phyloP scores from a whole-genome alignment of 2,113 vertebrate species.

The Haemorhous mexicanus region DNA sequence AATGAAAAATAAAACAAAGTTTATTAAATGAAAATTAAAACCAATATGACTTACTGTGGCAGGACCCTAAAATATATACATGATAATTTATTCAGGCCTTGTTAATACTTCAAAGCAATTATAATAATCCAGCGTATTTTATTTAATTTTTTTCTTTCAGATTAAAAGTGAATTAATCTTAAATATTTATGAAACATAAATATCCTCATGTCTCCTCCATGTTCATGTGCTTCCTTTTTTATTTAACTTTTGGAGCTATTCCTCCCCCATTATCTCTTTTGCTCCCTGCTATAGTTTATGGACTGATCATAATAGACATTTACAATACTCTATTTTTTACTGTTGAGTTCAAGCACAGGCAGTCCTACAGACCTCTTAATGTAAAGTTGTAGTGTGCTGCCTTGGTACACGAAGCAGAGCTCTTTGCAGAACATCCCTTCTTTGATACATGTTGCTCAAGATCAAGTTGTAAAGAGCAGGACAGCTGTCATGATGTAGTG shows the following conservation, averaged over 20 bases:
- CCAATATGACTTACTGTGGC: not conserved
- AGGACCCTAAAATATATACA: slow-evolving; percentile 7
- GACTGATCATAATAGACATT: not conserved
- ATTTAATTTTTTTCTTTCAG: slow-evolving; percentile 7
- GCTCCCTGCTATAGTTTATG: not conserved
- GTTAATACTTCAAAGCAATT: slow-evolving; percentile 31
- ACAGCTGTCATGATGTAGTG: not conserved
- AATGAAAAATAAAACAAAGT: not conserved
- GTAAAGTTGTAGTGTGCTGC: not conserved
- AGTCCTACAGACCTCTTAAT: not conserved
- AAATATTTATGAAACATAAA: slow-evolving; percentile 47
- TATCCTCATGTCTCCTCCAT: not conserved
- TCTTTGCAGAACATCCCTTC: not conserved
- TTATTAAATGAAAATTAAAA: slow-evolving; percentile 4
- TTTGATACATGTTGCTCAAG: not conserved
- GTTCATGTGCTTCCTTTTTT: not conserved
- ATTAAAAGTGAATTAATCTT: slow-evolving; percentile 16
- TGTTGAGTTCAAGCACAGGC: not conserved
- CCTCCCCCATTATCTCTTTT: not conserved
- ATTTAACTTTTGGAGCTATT: not conserved
- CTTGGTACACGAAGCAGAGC: not conserved
- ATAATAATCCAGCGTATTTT: slow-evolving; percentile 28
- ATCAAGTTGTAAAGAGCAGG: not conserved
- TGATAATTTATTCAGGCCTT: slow-evolving; percentile 29
- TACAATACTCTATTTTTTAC: not conserved